phyloP scores from a whole-genome alignment of 2,888 invertebrate species.

The Drosophila peninsularis region DNA sequence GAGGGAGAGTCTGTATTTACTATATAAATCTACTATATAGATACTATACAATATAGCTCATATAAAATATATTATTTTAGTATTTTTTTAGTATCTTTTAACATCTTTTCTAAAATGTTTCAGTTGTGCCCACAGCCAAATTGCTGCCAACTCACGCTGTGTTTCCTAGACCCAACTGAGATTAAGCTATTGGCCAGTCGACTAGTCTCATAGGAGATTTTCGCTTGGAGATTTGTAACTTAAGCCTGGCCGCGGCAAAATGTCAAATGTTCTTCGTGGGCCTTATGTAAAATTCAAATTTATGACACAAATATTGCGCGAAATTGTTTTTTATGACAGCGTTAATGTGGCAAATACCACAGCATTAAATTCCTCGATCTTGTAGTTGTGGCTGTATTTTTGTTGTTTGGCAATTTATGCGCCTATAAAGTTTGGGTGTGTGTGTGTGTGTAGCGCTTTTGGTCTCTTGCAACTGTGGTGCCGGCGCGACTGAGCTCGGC shows the following conservation, averaged over 20 bases:
- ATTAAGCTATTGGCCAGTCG: background rate
- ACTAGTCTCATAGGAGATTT: slow-evolving; percentile 5
- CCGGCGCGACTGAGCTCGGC: background rate
- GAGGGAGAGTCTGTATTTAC: background rate
- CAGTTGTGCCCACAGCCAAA: background rate
- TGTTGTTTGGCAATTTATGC: slow-evolving; percentile 55
- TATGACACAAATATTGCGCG: slow-evolving; percentile 60
- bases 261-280: slow-evolving; percentile 40
- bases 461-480: slow-evolving; percentile 23
- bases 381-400: slow-evolving; percentile 12
- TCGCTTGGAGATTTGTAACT: slow-evolving; percentile 25
- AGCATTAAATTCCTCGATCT: slow-evolving; percentile 50
- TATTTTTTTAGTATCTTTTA: background rate
- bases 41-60: too few relatives aligned
- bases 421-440: slow-evolving; percentile 51
- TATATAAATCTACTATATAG: too few relatives aligned
- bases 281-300: slow-evolving; percentile 59
- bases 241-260: slow-evolving; percentile 40
- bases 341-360: slow-evolving; percentile 60
- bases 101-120: background rate
- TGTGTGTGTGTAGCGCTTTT: slow-evolving; percentile 12
- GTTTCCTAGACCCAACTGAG: slow-evolving; percentile 1
- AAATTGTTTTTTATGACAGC: slow-evolving; percentile 65
- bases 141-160: background rate
- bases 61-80: background rate